phyloP scores from a whole-genome alignment of 2,113 vertebrate species.

The Laterallus jamaicensis region DNA sequence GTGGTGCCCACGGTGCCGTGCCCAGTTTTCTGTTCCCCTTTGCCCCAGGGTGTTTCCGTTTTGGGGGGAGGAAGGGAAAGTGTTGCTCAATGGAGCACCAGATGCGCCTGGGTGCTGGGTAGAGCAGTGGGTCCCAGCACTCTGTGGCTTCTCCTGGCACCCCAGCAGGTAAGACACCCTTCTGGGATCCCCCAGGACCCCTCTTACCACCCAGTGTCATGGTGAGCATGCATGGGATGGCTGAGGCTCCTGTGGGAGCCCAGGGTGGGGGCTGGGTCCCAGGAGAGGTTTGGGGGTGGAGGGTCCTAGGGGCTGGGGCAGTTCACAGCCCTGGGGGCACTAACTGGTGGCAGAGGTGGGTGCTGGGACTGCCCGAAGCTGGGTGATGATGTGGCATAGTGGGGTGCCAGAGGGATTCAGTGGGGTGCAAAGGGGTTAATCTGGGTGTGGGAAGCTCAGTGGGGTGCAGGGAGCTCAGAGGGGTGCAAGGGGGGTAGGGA shows the following conservation, averaged over 20 bases:
- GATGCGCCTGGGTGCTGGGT: not conserved
- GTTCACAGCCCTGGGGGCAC: not conserved
- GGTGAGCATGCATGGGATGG: rapidly evolving
- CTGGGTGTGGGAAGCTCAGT: not conserved
- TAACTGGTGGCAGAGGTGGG: not conserved
- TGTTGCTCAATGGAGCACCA: not conserved
- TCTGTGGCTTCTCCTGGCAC: not conserved
- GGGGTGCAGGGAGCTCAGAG: not conserved
- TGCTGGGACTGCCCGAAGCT: not conserved
- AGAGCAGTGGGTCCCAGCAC: rapidly evolving
- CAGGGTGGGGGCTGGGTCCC: not conserved
- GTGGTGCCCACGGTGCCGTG: not conserved
- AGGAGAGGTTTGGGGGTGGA: too few relatives aligned
- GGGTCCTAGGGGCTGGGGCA: too few relatives aligned
- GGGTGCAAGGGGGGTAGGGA: not conserved
- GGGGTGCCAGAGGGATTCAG: not conserved
- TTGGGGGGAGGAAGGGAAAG: not conserved
- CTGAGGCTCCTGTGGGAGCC: not conserved
- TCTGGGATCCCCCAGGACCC: not conserved
- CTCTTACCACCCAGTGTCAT: rapidly evolving
- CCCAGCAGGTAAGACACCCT: rapidly evolving
- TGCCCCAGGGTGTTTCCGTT: rapidly evolving
- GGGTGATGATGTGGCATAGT: not conserved
- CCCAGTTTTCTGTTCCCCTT: not conserved
- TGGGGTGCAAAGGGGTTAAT: not conserved